Base-by-base conservation (phyloP, 2,113 vertebrate species). In the Vidua chalybeata region DNA sequence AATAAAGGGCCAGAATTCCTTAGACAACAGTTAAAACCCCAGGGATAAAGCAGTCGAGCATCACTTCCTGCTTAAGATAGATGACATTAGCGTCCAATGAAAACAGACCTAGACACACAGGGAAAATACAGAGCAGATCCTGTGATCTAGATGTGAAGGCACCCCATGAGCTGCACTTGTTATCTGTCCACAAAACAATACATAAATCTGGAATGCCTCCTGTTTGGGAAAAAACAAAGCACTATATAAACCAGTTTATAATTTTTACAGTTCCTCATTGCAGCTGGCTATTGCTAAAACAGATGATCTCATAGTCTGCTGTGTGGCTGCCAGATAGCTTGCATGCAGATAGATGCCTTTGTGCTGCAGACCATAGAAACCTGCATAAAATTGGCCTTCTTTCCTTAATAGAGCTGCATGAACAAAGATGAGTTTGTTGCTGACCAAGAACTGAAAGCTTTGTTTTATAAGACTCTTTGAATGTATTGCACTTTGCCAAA, bases 361-460 rank as follows among this genome's bases (percentile, higher is more conserved):
- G 98, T 98, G 97, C 92, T 95, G 56, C 93, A 94, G 95, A 97
- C 97, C 98, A 98, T 97, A 97, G 98, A 98, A 98, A 98, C 98
- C 97, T 98, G 98, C 98, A 98, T 97, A 98, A 98, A 98, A 98
- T 97, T 98, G 98, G 98, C 98, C 98, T 97, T 98, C 98, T 98
- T 98, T 98, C 97, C 97, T 98, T 98, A 98, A 98, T 94, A 98
- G 98, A 98, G 96, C 89, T 96, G 89, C 96, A 94, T 12, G 98
- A 98, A 98, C 98, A 98, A 98, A 98, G 98, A 98, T 98, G 98
- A 98, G 98, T 98, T 98, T 98, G 98, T 98, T 98, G 98, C 97
- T 98, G 95, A 98, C 97, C 97, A 97, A 98, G 97, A 98, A 97
- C 96, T 97, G 98, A 98, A 97, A 98, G 97, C 98, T 98, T 98